These are phyloP conservation scores for Drosophila gunungcola DNA, from an alignment of 1,140 invertebrate genomes.

Conservation along the genomic window DNA sequence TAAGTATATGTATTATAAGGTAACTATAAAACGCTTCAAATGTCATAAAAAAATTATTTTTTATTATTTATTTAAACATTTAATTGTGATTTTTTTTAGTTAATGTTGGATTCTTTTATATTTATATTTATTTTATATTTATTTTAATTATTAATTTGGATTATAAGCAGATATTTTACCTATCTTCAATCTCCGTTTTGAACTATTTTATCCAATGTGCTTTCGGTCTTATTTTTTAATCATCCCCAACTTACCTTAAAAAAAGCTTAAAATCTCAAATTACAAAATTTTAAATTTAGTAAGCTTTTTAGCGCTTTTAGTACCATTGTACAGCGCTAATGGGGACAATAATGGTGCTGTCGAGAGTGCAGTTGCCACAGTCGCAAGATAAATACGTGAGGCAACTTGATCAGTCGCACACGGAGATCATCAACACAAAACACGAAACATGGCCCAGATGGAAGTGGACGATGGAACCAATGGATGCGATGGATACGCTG, in stretches of 20 bases:
- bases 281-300: background rate
- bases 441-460: conserved; percentile 63
- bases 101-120: too few relatives aligned
- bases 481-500: background rate
- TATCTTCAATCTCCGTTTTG: too few relatives aligned
- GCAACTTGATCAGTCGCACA: conserved; percentile 65
- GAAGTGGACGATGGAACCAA: background rate
- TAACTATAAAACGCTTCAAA: background rate
- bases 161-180: too few relatives aligned
- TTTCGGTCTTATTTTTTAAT: too few relatives aligned
- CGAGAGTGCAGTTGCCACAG: conserved; percentile 62
- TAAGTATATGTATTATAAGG: background rate
- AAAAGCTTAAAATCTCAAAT: too few relatives aligned
- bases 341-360: conserved; percentile 51
- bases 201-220: too few relatives aligned
- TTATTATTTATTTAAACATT: too few relatives aligned
- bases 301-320: background rate
- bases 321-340: conserved; percentile 26
- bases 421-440: conserved; percentile 63
- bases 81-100: too few relatives aligned
- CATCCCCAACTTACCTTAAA: too few relatives aligned
- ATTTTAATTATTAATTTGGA: too few relatives aligned
- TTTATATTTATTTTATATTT: too few relatives aligned
- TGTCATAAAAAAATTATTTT: too few relatives aligned
- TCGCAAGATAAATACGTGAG: conserved; percentile 69